A percentile compares a stretch with the other conserved stretches of the same genome.
phyloP scores from a whole-genome alignment of 2,797 vertebrate genomes.

The Chaetodon trifasciatus region DNA sequence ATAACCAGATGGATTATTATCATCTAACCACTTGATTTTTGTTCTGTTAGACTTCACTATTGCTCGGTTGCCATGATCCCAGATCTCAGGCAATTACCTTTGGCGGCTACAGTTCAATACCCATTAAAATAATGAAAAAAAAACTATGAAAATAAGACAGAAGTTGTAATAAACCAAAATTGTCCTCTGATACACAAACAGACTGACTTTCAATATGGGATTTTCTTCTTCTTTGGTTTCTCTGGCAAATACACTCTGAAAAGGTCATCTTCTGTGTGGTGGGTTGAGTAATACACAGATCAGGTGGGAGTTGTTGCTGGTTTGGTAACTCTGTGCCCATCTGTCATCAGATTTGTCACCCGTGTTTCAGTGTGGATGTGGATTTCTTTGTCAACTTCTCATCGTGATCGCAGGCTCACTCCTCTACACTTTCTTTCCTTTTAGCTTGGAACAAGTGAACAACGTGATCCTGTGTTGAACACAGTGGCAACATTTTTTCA shows the following conservation, averaged over 20 bases:
- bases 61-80: background rate
- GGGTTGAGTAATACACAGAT: slow-evolving; percentile 23
- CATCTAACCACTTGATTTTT: background rate
- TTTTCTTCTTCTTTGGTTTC: slow-evolving; percentile 2
- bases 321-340: slow-evolving; percentile 36
- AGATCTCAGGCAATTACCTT: background rate
- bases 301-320: slow-evolving; percentile 34
- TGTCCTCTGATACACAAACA: background rate
- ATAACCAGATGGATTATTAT: background rate
- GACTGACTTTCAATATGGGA: background rate
- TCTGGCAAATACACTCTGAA: background rate
- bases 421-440: background rate
- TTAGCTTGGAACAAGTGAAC: background rate
- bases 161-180: background rate
- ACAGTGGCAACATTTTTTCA: background rate
- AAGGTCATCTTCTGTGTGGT: slow-evolving; percentile 21
- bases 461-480: background rate
- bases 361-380: slow-evolving; percentile 1
- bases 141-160: background rate
- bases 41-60: background rate
- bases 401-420: background rate
- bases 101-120: background rate
- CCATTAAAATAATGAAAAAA: background rate
- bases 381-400: slow-evolving; percentile 27
- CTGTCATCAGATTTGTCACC: slow-evolving; percentile 37